These are phyloP conservation scores for Micrasema minimum DNA, from an alignment of 1,140 invertebrate genomes.

Conservation along the genomic window DNA sequence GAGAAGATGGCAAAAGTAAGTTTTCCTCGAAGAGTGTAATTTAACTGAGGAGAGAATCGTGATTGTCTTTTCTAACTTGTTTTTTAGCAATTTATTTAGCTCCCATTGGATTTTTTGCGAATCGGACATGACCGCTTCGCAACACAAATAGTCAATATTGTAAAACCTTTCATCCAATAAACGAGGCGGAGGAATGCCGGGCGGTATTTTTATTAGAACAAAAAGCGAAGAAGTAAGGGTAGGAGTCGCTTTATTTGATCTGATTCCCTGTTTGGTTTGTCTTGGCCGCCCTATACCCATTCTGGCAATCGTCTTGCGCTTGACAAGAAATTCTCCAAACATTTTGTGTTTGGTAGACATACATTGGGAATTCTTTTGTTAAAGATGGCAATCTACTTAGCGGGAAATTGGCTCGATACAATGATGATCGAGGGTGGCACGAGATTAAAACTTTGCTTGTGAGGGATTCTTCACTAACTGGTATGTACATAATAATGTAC, in stretches of 20 bases:
- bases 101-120: slow-evolving; percentile 42
- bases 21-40: slow-evolving; percentile 25
- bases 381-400: slow-evolving; percentile 34
- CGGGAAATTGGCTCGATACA: slow-evolving; percentile 15
- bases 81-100: slow-evolving; percentile 41
- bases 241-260: slow-evolving; percentile 52
- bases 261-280: slow-evolving; percentile 53
- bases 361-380: slow-evolving; percentile 38
- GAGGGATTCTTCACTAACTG: too few species aligned
- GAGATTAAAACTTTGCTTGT: slow-evolving; percentile 19
- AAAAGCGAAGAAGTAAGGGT: slow-evolving; percentile 36
- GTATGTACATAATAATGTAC: too few species aligned
- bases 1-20: neutral
- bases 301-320: slow-evolving; percentile 21
- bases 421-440: slow-evolving; percentile 4
- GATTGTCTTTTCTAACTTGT: slow-evolving; percentile 38
- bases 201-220: slow-evolving; percentile 55
- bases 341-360: slow-evolving; percentile 35
- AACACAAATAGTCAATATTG: slow-evolving; percentile 50
- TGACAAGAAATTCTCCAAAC: slow-evolving; percentile 28
- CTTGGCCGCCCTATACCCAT: slow-evolving; percentile 6
- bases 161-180: slow-evolving; percentile 54
- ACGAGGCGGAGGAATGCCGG: slow-evolving; percentile 51
- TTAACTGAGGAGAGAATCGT: slow-evolving; percentile 31
- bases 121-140: slow-evolving; percentile 41